Evolutionary conservation across 2,888 invertebrate species (phyloP).

Genomic region (Electrophaes corylata): DNA sequence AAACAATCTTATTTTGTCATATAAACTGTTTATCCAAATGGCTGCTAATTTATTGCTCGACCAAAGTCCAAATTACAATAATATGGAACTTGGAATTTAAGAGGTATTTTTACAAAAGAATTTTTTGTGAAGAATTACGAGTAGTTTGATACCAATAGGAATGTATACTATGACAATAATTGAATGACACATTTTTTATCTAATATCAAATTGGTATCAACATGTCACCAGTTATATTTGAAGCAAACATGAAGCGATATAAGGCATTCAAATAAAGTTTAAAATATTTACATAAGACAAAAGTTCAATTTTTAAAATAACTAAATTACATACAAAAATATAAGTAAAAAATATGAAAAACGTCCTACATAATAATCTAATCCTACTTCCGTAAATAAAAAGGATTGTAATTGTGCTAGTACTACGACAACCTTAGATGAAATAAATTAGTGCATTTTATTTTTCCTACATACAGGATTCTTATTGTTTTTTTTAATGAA

Average conservation of each 20-base stretch:
- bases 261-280: slow-evolving; percentile 28
- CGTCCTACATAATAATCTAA: too few relatives aligned
- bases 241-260: slow-evolving; percentile 55
- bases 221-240: slow-evolving; percentile 56
- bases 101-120: slow-evolving; percentile 17
- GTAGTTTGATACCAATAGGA: slow-evolving; percentile 33
- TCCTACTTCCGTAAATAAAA: not conserved
- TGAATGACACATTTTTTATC: not conserved
- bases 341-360: too few relatives aligned
- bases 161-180: not conserved
- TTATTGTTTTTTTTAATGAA: not conserved
- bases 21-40: not conserved
- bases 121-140: slow-evolving; percentile 15
- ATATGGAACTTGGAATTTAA: slow-evolving; percentile 15
- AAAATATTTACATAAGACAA: too few relatives aligned
- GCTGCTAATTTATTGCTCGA: not conserved
- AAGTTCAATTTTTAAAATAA: too few relatives aligned
- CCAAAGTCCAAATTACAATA: slow-evolving; percentile 1
- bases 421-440: not conserved
- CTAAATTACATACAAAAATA: slow-evolving; percentile 3
- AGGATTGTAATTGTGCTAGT: not conserved
- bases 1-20: slow-evolving; percentile 1
- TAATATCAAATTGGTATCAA: slow-evolving; percentile 41
- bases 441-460: not conserved
- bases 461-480: too few relatives aligned